Percentiles rank a stretch among this genome's conserved stretches.
Conservation (phyloP, 2,888 invertebrate genomes). For the Xylota segnis region DNA sequence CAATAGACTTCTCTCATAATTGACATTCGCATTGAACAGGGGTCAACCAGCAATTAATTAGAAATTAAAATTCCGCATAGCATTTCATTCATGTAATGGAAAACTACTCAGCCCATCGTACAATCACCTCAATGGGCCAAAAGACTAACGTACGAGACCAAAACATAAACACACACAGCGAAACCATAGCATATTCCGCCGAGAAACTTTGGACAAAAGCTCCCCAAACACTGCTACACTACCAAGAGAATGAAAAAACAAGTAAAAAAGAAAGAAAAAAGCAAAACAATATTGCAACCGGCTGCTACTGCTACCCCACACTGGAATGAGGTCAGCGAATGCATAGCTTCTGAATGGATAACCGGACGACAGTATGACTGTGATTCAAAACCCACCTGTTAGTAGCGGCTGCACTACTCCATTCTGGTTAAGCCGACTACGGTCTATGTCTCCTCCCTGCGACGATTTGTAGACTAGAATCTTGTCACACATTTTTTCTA, state of each 20-base stretch:
- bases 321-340: conserved; percentile 50
- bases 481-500: conserved; percentile 81
- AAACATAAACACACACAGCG: conserved; percentile 25
- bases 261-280: not conserved
- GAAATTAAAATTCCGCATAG: not conserved
- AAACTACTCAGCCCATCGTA: conserved; percentile 2
- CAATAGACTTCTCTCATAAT: not conserved
- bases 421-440: conserved; percentile 83
- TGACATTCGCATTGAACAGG: not conserved
- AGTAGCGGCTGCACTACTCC: conserved; percentile 94
- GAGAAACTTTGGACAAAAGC: conserved; percentile 50
- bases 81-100: conserved; percentile 44
- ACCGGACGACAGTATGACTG: conserved; percentile 18
- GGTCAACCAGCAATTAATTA: not conserved
- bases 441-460: conserved; percentile 77
- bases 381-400: conserved; percentile 88
- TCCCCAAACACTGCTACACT: conserved; percentile 5
- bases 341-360: conserved; percentile 6
- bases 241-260: too few relatives aligned
- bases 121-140: conserved; percentile 23
- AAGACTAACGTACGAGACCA: conserved; percentile 45
- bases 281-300: conserved; percentile 25
- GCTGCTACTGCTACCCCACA: conserved; percentile 2
- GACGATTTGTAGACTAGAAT: conserved; percentile 81
- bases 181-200: not conserved